Conservation (phyloP, 2,888 invertebrate species). For the Stenotaenia linearis region DNA sequence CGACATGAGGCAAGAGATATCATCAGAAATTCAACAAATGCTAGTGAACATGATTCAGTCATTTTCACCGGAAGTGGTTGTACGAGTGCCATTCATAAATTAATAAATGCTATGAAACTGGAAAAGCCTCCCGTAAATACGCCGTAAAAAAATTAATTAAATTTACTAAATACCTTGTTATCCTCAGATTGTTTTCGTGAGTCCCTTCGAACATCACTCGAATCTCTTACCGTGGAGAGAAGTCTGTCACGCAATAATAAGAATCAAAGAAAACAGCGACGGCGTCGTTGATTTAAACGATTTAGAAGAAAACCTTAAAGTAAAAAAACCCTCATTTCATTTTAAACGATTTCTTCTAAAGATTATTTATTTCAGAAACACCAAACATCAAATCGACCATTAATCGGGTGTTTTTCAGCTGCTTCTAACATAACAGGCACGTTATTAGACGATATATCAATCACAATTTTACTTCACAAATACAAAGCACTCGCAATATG, state of each 20-base stretch:
- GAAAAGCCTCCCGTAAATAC: constrained; percentile 45
- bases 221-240: constrained; percentile 78
- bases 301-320: constrained; percentile 63
- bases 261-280: constrained; percentile 69
- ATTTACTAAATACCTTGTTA: no score
- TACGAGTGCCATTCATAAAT: constrained; percentile 68
- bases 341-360: not conserved
- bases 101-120: constrained; percentile 65
- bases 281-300: constrained; percentile 73
- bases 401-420: constrained; percentile 80
- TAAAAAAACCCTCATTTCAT: constrained; percentile 39
- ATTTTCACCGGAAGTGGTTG: constrained; percentile 69
- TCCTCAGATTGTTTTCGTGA: constrained; percentile 64
- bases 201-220: constrained; percentile 70
- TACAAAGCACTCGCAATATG: constrained; percentile 79
- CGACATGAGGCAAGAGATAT: constrained; percentile 72
- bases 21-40: constrained; percentile 70
- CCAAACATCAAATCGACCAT: constrained; percentile 52
- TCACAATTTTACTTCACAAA: constrained; percentile 72
- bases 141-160: not conserved
- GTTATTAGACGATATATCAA: constrained; percentile 73
- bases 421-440: constrained; percentile 85
- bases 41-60: constrained; percentile 71
- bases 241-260: constrained; percentile 66
- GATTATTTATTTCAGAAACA: constrained; percentile 45